Evolutionary conservation across 2,113 vertebrate species (phyloP).

Genomic region (Perognathus longimembris): DNA sequence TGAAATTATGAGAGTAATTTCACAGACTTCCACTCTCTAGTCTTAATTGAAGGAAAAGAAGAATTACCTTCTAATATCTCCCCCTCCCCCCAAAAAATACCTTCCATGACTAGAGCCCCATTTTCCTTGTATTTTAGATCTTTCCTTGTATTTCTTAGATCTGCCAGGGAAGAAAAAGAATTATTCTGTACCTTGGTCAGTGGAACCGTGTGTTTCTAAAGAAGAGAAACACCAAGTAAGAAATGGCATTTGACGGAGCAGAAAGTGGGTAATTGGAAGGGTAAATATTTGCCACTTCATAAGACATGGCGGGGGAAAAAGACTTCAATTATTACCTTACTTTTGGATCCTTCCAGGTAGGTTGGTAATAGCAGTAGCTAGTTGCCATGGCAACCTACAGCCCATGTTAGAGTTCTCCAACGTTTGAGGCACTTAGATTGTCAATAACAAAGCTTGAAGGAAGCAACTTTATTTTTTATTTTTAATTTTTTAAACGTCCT

Average conservation of each 20-base stretch:
- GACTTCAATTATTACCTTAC: conserved; percentile 32
- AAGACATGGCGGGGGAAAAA: conserved; percentile 43
- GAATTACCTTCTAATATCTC: conserved; percentile 2
- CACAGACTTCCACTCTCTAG: background rate
- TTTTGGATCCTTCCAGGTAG: conserved; percentile 58
- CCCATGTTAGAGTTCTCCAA: conserved; percentile 57
- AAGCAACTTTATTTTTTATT: conserved; percentile 32
- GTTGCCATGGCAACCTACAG: conserved; percentile 66
- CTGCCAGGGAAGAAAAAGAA: background rate
- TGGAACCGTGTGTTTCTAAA: background rate
- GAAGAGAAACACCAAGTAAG: background rate
- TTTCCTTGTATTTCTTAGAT: conserved; percentile 24
- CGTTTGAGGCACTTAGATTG: conserved; percentile 45
- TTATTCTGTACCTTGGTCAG: background rate
- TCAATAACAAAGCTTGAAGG: conserved; percentile 60
- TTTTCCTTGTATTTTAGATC: background rate
- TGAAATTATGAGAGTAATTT: conserved; percentile 7
- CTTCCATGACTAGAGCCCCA: background rate
- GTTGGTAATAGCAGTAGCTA: conserved; percentile 37
- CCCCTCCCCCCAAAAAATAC: background rate
- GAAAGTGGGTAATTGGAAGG: conserved; percentile 3
- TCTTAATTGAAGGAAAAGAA: conserved; percentile 34
- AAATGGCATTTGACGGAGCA: background rate
- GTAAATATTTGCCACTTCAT: conserved; percentile 19
- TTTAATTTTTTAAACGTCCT: conserved; percentile 39